These are phyloP conservation scores for Mylabris sibirica DNA, from an alignment of 2,888 invertebrate genomes.

Conservation along the genomic window DNA sequence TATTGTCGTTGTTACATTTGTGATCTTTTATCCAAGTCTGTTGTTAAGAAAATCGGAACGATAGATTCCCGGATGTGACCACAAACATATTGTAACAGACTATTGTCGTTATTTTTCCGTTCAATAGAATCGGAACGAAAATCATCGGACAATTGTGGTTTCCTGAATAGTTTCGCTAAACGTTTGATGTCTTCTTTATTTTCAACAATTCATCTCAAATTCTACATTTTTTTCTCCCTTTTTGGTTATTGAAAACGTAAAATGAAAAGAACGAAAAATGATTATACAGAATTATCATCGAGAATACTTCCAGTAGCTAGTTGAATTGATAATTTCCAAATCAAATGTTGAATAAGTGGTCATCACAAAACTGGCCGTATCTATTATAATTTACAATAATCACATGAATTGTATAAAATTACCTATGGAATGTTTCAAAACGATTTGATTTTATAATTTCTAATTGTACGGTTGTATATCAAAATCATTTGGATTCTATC, in stretches of 20 bases:
- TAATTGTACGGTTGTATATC: conserved; percentile 5
- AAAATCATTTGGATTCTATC: conserved; percentile 2
- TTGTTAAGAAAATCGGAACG: not conserved
- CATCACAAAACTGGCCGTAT: not conserved
- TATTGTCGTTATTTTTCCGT: conserved; percentile 19
- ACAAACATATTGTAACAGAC: not conserved
- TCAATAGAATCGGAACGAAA: conserved; percentile 25
- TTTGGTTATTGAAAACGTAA: no score
- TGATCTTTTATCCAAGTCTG: not conserved
- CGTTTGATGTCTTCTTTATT: conserved; percentile 6
- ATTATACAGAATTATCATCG: not conserved
- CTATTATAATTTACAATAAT: conserved; percentile 13
- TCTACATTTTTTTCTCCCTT: not conserved
- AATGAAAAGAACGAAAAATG: not conserved
- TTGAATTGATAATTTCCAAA: conserved; percentile 6
- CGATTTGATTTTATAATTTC: conserved; percentile 12
- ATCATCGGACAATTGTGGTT: conserved; percentile 51
- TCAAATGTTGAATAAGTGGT: not conserved
- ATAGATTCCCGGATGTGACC: conserved; percentile 3
- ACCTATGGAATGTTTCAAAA: conserved; percentile 1
- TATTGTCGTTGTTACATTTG: not conserved
- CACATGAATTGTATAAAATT: conserved; percentile 3
- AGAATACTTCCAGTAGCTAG: conserved; percentile 6
- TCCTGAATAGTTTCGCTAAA: conserved; percentile 34
- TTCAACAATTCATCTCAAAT: not conserved